Evolutionary conservation across 2,888 invertebrate genomes (phyloP).

Genomic region (Lasioglossum morio): DNA sequence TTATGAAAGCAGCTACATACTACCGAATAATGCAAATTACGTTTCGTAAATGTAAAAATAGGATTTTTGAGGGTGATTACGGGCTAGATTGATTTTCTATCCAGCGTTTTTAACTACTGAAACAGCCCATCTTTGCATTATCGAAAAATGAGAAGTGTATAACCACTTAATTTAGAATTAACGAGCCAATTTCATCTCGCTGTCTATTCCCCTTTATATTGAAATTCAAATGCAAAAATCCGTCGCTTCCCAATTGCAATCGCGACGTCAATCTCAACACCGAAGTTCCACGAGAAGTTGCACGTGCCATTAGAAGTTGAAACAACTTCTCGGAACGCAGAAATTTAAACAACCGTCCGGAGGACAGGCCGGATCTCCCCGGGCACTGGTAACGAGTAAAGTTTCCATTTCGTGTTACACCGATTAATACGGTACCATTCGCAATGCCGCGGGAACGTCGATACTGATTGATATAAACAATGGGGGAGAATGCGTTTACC

Average conservation of each 20-base stretch:
- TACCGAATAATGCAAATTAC: too few species aligned
- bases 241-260: background rate
- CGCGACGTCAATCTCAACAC: background rate
- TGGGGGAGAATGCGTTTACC: background rate
- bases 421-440: constrained; percentile 7
- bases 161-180: too few species aligned
- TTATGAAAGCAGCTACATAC: too few species aligned
- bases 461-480: constrained; percentile 6
- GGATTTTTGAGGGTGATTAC: too few species aligned
- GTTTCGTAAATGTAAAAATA: too few species aligned
- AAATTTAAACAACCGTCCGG: constrained; percentile 6
- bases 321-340: background rate
- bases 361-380: background rate
- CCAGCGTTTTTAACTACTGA: too few species aligned
- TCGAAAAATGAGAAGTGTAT: too few species aligned
- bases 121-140: too few species aligned
- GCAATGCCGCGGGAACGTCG: background rate
- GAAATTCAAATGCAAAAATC: too few species aligned
- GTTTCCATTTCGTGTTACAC: background rate
- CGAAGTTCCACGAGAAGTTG: background rate
- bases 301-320: constrained; percentile 16
- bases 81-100: too few species aligned
- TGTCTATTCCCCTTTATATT: too few species aligned
- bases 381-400: constrained; percentile 11
- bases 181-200: too few species aligned